A percentile compares a stretch with the other conserved stretches of the same genome.
Conservation (phyloP, 1,140 invertebrate species). For the Papilio aristodemus region DNA sequence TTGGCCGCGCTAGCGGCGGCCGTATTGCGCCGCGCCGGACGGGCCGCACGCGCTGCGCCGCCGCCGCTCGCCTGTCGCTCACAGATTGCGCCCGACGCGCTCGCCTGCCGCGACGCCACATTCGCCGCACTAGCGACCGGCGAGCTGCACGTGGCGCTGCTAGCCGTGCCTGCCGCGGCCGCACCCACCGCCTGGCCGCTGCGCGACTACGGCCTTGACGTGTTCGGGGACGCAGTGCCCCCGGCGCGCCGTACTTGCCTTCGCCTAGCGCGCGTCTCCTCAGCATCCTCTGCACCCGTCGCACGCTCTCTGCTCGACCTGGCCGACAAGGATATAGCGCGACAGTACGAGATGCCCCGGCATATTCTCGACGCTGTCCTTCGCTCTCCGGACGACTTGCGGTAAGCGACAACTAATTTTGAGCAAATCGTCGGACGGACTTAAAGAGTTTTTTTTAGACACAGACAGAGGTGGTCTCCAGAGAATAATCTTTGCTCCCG, state of each 20-base stretch:
- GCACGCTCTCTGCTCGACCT: constrained; percentile 52
- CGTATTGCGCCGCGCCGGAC: constrained; percentile 37
- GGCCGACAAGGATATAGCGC: constrained; percentile 37
- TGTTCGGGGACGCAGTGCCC: constrained; percentile 46
- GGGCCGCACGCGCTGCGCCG: constrained; percentile 37
- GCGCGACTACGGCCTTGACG: constrained; percentile 42
- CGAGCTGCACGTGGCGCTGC: constrained; percentile 40
- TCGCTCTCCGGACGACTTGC: not conserved
- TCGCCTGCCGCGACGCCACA: constrained; percentile 36
- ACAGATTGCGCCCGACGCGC: constrained; percentile 33
- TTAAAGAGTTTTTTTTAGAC: no score
- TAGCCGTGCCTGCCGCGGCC: constrained; percentile 40
- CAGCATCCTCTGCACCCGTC: constrained; percentile 38
- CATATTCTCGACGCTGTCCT: not conserved
- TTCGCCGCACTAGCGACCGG: constrained; percentile 38
- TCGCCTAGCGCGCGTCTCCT: constrained; percentile 35
- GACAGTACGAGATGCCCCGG: constrained; percentile 35
- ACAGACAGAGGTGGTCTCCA: no score
- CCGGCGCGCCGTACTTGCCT: constrained; percentile 45
- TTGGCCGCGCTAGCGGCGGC: constrained; percentile 40
- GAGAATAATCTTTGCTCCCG: no score
- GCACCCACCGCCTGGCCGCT: constrained; percentile 35
- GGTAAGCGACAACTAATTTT: no score
- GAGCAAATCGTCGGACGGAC: no score
- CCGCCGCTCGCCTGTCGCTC: constrained; percentile 40